Evolutionary conservation across 2,888 invertebrate species (phyloP), one percentile per base, ranked within the genome.

Genomic region (Crematogaster levior): DNA sequence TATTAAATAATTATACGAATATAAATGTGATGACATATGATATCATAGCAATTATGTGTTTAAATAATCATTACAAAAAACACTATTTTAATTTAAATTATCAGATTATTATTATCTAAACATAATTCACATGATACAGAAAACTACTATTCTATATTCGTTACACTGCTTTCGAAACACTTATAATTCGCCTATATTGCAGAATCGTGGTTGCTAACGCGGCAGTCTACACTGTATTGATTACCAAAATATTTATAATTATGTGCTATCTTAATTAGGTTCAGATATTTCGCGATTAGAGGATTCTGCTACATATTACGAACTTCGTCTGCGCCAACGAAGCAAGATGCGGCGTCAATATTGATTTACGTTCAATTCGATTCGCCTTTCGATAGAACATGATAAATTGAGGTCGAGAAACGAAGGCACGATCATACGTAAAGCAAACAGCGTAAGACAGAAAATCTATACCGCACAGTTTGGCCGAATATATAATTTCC

Each of bases 371-470:
- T 68, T 63, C 75, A 27, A 37, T 40, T 75, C 51, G 37, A 75
- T 75, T 75, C 66, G 68, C 51, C 37, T 75, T 75, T 75, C 48
- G 37, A 51, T 43, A 58, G 60, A 73, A 63, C 65, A 34, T 66
- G 37, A 75, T 75, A 51, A 75, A 66, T 75, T 75, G 75, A 75
- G 68, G 66, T 74, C 74, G 74, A 65, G 74, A 51, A 48, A 51
- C n/a, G 43, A 66, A 68, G 37, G 24, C 37, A 51, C 48, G 18
- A 75, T 66, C 51, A 51, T 65, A 75, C 24, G 34, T 24, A 37
- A n/a, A n/a, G 65, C 34, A 66, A 18, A 65, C 24, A 24, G 27
- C n/a, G 46, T 43, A 66, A 51, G 66, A 74, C 27, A 72, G n/a
- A 30, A 37, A 68, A 40, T 51, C 34, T 66, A 48, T 74, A 24